Percentiles rank a stretch among this genome's conserved stretches.
Evolutionary conservation across 2,113 vertebrate genomes (phyloP).

Genomic region (Cariama cristata): DNA sequence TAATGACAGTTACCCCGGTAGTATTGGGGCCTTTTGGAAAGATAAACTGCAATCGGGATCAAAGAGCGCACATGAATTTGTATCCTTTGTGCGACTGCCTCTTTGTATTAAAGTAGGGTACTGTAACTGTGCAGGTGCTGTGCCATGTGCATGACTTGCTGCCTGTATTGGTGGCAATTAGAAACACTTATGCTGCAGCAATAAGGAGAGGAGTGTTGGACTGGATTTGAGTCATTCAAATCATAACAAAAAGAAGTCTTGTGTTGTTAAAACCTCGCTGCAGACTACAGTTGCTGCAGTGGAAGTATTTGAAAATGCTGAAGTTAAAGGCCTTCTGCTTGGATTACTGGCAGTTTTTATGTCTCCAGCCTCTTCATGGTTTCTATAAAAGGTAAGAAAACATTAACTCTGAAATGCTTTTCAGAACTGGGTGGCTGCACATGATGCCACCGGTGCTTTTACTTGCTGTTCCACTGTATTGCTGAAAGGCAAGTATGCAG

Average conservation of each 20-base stretch:
- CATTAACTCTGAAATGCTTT: constrained; percentile 1
- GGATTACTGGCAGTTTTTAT: constrained; percentile 98
- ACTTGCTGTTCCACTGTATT: neutral
- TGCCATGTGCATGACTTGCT: constrained; percentile 60
- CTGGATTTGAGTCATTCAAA: neutral
- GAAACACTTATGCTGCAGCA: neutral
- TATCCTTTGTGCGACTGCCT: constrained; percentile 72
- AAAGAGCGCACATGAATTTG: neutral
- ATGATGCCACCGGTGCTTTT: neutral
- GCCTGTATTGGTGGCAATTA: neutral
- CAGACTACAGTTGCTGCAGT: neutral
- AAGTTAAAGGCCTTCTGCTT: constrained; percentile 96
- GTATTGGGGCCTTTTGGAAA: neutral
- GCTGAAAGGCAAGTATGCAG: neutral
- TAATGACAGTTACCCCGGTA: neutral
- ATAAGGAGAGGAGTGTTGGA: neutral
- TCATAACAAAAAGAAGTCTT: neutral
- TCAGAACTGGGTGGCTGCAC: neutral
- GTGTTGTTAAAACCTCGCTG: neutral
- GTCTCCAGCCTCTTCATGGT: constrained; percentile 90
- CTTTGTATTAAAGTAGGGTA: constrained; percentile 66
- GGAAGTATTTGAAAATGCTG: constrained; percentile 82
- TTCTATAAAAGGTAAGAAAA: constrained; percentile 92
- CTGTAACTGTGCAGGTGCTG: constrained; percentile 65
- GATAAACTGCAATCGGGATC: neutral